Percentiles rank a stretch among this genome's conserved stretches.
Evolutionary conservation across 1,140 invertebrate genomes (phyloP).

Genomic region (Zaprionus ornatus): DNA sequence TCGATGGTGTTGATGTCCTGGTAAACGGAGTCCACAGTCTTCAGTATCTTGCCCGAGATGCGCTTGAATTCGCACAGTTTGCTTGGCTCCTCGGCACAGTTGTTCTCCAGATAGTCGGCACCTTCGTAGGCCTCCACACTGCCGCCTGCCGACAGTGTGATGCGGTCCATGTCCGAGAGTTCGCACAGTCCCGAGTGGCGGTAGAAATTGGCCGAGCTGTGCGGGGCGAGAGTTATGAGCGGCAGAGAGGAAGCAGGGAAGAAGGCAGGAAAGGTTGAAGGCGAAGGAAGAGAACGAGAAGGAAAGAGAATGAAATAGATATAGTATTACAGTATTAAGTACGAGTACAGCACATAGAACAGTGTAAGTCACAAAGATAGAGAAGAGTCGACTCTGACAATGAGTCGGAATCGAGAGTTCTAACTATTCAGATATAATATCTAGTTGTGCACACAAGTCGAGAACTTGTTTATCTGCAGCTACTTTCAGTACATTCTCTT

Average conservation of each 20-base stretch:
- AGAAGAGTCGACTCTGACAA: not conserved
- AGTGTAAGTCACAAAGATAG: not conserved
- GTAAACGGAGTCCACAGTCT: conserved; percentile 96
- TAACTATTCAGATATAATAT: not conserved
- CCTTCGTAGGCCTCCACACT: conserved; percentile 89
- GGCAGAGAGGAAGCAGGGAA: conserved; percentile 45
- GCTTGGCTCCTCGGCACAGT: conserved; percentile 95
- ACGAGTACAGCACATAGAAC: conserved; percentile 27
- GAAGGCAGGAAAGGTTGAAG: conserved; percentile 51
- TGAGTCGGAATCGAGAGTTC: not conserved
- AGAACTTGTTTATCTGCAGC: not conserved
- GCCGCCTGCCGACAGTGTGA: conserved; percentile 91
- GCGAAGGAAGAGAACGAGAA: conserved; percentile 1
- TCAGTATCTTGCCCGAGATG: conserved; percentile 93
- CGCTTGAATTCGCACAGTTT: conserved; percentile 97
- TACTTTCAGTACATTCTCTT: not conserved
- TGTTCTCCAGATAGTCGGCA: conserved; percentile 94
- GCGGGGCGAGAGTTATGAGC: conserved; percentile 80
- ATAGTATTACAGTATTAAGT: conserved; percentile 43
- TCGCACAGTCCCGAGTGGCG: conserved; percentile 93
- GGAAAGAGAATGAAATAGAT: conserved; percentile 37
- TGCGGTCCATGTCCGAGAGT: conserved; percentile 94
- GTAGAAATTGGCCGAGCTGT: conserved; percentile 95
- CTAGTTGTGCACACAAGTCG: no score
- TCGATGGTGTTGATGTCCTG: conserved; percentile 94